Evolutionary conservation across 2,888 invertebrate species (phyloP), one percentile per base, ranked within the genome.

Genomic region (Clepsis dumicolana): DNA sequence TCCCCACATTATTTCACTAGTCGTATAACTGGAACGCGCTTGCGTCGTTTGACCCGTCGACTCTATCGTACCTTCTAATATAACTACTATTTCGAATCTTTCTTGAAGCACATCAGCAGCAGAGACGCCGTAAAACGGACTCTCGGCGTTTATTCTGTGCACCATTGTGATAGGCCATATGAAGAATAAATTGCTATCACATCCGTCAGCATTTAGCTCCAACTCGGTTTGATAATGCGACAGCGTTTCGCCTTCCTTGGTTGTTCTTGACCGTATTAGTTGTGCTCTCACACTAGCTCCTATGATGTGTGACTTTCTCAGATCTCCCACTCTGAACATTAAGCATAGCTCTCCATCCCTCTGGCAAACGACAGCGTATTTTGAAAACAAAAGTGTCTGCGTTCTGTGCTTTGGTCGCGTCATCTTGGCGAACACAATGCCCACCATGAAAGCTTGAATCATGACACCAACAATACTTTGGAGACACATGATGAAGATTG

Each of bases 161-260:
- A 97, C 96, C 80, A 98, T 96, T 1, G 97, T 97, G 84, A 97
- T 96, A 0, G 98, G 98, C 98, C 98, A 98, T 75, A 98, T 97
- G 84, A 98, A 96, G 91, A 98, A 98, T 21, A 98, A 91, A 77
- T 97, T 95, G 74, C 97, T 97, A 75, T 96, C 96, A 78, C 97
- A 97, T 69, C 96, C 96, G 82, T 97, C 97, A 16, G 96, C 96
- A 76, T 94, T 94, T 48, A 96, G 87, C 71, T 93, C 91, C 72
- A 97, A 90, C 86, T 97, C 97, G 67, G 96, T 96, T 87, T 98
- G 97, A 83, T 96, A 96, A 84, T 97, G 96, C 10, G 96, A 96
- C 73, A 98, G 87, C 54, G 96, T 87, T 87, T 98, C 98, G 35
- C 98, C 98, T 90, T 98, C 98, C 83, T 96, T 96, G 8, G 98